phyloP scores from a whole-genome alignment of 2,797 vertebrate species.

The Hafferia zeledoni region DNA sequence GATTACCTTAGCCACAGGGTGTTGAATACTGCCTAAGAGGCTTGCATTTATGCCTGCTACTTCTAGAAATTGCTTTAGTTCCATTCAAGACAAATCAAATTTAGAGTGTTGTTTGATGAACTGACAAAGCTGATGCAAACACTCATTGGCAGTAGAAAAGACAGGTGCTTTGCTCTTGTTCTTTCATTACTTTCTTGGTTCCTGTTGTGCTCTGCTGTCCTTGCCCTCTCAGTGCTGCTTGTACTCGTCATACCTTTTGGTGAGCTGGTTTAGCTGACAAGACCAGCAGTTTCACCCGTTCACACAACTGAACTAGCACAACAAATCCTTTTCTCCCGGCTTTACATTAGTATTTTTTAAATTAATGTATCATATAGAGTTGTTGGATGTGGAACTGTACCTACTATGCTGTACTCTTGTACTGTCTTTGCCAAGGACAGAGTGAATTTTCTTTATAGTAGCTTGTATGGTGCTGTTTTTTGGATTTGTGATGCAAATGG shows the following conservation, averaged over 20 bases:
- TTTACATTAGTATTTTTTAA: background rate
- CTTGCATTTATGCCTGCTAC: background rate
- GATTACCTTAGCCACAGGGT: background rate
- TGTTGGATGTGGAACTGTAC: background rate
- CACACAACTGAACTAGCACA: background rate
- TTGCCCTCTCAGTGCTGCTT: background rate
- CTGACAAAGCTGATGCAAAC: background rate
- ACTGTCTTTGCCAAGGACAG: background rate
- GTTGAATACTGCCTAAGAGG: background rate
- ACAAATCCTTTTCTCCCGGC: background rate
- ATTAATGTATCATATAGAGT: background rate
- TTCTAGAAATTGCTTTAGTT: background rate
- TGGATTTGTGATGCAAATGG: background rate
- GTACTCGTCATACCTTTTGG: accelerated
- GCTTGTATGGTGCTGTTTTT: background rate
- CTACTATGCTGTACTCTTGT: background rate
- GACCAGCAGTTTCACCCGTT: background rate
- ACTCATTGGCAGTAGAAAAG: background rate
- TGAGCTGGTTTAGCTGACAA: background rate
- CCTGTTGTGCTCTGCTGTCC: background rate
- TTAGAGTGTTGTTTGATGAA: background rate
- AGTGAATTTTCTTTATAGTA: background rate
- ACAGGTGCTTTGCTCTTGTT: background rate
- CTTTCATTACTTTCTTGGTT: background rate
- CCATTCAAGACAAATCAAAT: background rate